These are phyloP conservation scores for Zoanthus gigantus DNA, from an alignment of 92 coral and sea anemone species.

Conservation along the genomic window DNA sequence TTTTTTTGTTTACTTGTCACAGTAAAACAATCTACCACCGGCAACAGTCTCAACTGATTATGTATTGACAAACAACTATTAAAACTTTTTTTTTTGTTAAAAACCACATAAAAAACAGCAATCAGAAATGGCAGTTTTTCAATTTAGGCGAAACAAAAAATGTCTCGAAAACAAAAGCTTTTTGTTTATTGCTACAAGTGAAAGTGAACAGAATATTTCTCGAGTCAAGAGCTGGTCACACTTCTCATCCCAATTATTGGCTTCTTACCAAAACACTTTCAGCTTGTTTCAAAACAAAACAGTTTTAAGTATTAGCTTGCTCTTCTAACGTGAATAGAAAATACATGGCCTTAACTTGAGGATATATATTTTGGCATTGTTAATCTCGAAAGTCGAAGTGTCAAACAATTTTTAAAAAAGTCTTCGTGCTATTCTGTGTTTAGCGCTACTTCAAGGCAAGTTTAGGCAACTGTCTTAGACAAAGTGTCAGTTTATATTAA, in stretches of 20 bases:
- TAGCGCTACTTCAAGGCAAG: not conserved
- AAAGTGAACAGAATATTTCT: not conserved
- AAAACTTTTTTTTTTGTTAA: not conserved
- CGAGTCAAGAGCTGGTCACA: not conserved
- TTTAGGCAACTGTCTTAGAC: not conserved
- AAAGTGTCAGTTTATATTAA: slow-evolving; percentile 23
- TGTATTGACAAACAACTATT: not conserved
- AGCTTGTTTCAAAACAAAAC: slow-evolving; percentile 13
- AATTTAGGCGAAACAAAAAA: not conserved
- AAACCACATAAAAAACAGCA: not conserved
- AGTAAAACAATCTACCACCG: too few relatives aligned
- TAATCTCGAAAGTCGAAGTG: not conserved
- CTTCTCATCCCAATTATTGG: slow-evolving; percentile 10
- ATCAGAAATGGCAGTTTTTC: not conserved
- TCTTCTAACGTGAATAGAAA: not conserved
- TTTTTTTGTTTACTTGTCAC: too few relatives aligned
- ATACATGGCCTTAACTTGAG: not conserved
- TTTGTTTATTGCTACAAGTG: not conserved
- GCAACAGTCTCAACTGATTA: not conserved
- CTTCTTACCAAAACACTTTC: slow-evolving; percentile 39
- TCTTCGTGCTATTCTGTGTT: not conserved
- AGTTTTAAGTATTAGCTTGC: not conserved
- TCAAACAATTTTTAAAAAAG: not conserved
- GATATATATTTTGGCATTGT: not conserved
- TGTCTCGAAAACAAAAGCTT: not conserved